These are phyloP conservation scores for Acanthurus tractus DNA, from an alignment of 2,797 vertebrate species.

Conservation along the genomic window DNA sequence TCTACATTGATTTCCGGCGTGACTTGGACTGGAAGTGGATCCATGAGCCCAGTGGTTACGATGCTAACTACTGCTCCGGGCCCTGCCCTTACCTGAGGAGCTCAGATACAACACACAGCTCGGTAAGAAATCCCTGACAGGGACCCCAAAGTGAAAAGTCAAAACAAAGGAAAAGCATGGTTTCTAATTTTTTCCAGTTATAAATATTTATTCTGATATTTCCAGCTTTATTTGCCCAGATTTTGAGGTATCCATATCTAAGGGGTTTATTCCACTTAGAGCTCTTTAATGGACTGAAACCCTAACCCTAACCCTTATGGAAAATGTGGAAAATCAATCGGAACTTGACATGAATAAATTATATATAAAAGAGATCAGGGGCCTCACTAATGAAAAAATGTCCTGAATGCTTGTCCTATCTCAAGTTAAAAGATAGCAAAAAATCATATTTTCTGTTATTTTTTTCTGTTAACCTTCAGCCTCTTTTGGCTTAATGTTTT, in stretches of 20 bases:
- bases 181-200: too few species aligned
- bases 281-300: neutral
- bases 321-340: too few species aligned
- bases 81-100: conserved; percentile 94
- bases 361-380: too few species aligned
- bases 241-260: neutral
- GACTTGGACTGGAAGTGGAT: conserved; percentile 98
- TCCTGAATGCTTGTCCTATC: too few species aligned
- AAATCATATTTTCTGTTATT: neutral
- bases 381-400: too few species aligned
- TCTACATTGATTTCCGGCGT: conserved; percentile 94
- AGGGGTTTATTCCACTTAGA: conserved; percentile 5
- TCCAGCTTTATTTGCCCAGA: neutral
- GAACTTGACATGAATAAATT: too few species aligned
- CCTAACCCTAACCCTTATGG: too few species aligned
- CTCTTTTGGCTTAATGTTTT: conserved; percentile 4
- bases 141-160: neutral
- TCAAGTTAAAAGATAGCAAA: too few species aligned
- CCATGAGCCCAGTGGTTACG: conserved; percentile 95
- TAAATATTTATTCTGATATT: neutral
- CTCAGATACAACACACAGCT: conserved; percentile 93
- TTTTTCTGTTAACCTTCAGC: neutral
- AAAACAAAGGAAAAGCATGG: neutral
- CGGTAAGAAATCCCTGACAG: conserved; percentile 78
- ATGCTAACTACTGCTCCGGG: conserved; percentile 95